Evolutionary conservation across 2,797 vertebrate species (phyloP).

Genomic region (Rhincodon typus): DNA sequence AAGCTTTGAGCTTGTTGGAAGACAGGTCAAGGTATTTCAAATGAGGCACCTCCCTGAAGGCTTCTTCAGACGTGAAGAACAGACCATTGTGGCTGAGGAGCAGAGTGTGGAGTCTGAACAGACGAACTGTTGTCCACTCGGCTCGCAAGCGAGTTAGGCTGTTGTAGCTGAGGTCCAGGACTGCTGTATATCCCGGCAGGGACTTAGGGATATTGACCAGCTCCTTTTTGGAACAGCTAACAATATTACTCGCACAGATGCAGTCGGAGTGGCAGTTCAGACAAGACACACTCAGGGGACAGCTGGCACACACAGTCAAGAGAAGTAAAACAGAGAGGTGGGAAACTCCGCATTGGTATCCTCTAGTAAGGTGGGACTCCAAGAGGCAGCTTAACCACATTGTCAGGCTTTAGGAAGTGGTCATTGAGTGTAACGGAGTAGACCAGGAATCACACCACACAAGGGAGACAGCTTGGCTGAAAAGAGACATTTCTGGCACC

Average conservation of each 20-base stretch:
- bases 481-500: neutral
- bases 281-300: conserved; percentile 46
- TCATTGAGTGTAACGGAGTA: conserved; percentile 43
- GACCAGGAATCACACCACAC: conserved; percentile 39
- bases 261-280: conserved; percentile 75
- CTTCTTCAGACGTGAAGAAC: conserved; percentile 82
- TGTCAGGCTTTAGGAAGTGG: neutral
- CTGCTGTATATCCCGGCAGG: conserved; percentile 72
- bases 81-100: conserved; percentile 85
- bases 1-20: conserved; percentile 69
- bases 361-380: neutral
- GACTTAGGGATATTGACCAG: conserved; percentile 62
- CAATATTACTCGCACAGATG: conserved; percentile 90
- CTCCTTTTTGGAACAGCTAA: conserved; percentile 87
- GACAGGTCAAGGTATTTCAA: conserved; percentile 87
- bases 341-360: neutral
- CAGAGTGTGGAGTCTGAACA: conserved; percentile 78
- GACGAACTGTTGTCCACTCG: conserved; percentile 72
- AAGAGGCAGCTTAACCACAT: conserved; percentile 40
- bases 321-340: conserved; percentile 43
- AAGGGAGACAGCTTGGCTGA: neutral
- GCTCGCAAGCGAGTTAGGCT: conserved; percentile 67
- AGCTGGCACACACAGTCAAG: conserved; percentile 47
- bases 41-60: conserved; percentile 72
- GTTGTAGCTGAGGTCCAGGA: conserved; percentile 91